These are phyloP conservation scores for Gallinago nigripennis DNA, from an alignment of 2,797 vertebrate species.

Conservation along the genomic window DNA sequence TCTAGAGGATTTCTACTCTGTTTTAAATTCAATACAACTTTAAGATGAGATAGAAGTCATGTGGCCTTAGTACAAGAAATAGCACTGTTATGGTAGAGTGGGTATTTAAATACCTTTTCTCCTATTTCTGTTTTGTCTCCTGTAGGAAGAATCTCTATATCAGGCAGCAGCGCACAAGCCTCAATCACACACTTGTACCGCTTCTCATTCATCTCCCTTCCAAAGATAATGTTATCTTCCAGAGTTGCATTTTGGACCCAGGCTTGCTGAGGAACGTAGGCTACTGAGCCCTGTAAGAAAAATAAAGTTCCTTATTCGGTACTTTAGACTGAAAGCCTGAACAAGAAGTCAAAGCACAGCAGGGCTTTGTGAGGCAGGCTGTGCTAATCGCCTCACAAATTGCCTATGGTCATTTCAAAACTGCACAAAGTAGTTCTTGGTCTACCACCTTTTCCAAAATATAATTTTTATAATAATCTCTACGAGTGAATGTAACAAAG, in stretches of 20 bases:
- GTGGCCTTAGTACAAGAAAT: neutral
- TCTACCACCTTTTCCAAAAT: neutral
- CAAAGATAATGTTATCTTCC: conserved; percentile 90
- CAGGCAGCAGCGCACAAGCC: conserved; percentile 89
- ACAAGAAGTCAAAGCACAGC: neutral
- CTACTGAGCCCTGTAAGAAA: conserved; percentile 86
- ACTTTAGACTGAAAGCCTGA: neutral
- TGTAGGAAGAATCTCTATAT: conserved; percentile 90
- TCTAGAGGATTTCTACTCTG: neutral
- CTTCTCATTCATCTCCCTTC: conserved; percentile 80
- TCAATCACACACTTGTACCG: conserved; percentile 86
- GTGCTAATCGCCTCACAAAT: neutral
- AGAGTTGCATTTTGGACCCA: conserved; percentile 97
- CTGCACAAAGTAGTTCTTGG: neutral
- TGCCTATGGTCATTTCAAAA: neutral
- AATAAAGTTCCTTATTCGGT: neutral
- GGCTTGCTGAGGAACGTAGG: conserved; percentile 93
- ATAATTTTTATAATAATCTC: neutral
- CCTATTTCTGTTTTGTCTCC: conserved; percentile 93
- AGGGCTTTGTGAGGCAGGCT: neutral
- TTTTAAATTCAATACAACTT: neutral
- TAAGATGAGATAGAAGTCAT: neutral
- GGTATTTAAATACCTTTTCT: conserved; percentile 85
- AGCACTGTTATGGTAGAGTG: neutral
- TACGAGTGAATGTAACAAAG: neutral